Evolutionary conservation across 2,888 invertebrate genomes (phyloP).

Genomic region (Palloptera scutellata): DNA sequence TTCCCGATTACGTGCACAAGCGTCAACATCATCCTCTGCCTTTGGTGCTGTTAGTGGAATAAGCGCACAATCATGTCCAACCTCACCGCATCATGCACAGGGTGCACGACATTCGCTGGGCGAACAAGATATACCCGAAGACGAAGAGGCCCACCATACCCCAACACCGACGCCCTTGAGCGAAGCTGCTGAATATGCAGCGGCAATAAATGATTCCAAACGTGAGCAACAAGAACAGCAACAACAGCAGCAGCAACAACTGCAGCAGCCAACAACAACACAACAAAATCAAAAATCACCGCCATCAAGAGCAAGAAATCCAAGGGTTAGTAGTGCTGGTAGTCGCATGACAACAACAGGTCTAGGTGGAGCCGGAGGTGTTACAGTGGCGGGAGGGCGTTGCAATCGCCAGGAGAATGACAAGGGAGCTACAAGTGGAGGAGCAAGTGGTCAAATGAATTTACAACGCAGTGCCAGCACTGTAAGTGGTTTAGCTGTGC

Average conservation of each 20-base stretch:
- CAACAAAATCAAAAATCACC: constrained; percentile 36
- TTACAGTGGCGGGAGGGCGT: constrained; percentile 18
- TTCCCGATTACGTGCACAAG: constrained; percentile 56
- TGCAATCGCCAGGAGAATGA: constrained; percentile 7
- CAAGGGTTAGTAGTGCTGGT: constrained; percentile 49
- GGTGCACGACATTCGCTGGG: constrained; percentile 60
- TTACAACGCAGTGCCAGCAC: constrained; percentile 63
- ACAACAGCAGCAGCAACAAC: constrained; percentile 34
- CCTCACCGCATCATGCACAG: constrained; percentile 61
- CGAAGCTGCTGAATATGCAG: constrained; percentile 58
- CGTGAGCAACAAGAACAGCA: constrained; percentile 35
- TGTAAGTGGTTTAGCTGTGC: constrained; percentile 63
- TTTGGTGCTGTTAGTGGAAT: constrained; percentile 18
- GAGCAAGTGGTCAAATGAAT: constrained; percentile 34
- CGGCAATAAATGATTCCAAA: constrained; percentile 46
- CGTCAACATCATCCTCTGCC: constrained; percentile 40
- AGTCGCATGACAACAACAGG: constrained; percentile 37
- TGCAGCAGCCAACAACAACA: constrained; percentile 24
- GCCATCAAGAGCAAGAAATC: constrained; percentile 26
- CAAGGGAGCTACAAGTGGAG: constrained; percentile 12
- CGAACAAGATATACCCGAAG: constrained; percentile 59
- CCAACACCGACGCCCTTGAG: constrained; percentile 39
- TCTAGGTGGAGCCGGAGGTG: constrained; percentile 13
- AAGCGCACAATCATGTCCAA: constrained; percentile 61
- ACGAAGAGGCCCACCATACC: constrained; percentile 50